Evolutionary conservation across 2,888 invertebrate species (phyloP), one percentile per base, ranked within the genome.

Genomic region (Diploptera punctata): DNA sequence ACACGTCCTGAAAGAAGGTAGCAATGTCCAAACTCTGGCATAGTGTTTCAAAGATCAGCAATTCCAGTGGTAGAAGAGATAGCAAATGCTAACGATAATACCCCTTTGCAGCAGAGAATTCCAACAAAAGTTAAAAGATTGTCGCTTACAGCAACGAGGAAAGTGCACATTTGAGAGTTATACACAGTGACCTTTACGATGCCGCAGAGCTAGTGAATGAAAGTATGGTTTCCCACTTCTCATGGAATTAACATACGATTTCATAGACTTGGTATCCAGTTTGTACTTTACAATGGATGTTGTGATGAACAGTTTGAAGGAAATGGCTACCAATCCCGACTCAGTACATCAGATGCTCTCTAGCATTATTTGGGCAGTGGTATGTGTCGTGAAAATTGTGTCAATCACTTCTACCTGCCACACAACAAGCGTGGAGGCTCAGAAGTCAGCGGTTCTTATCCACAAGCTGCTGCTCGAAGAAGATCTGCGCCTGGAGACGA

Each of bases 261-360:
- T 47, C n/a, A 47, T 47, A 47, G 47, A 47, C 47, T n/a, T 47
- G 7, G 47, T 47, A 4, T 47, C 47, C 3, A 47, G 47, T 47
- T 4, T 47, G 47, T 47, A 47, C 47, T 47, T 47, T n/a, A 47
- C 47, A n/a, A 47, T 47, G 47, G 47, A 47, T n/a, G 47, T 47
- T 4, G 47, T 47, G n/a, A 47, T 47, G 47, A 47, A 47, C n/a
- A 47, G n/a, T n/a, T 13, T 47, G 18, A 10, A 47, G n/a, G 18
- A 47, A 10, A n/a, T 47, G 16, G 18, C 7, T 47, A 4, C 47
- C 3, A 47, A 10, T 47, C 18, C 47, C 3, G 47, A 47, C n/a
- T 47, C 47, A 13, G 47, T 47, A n/a, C 47, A 47, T n/a, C 47
- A 47, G 3, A 47, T 47, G 47, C n/a, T 47, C 10, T 47, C 47